These are phyloP conservation scores for Dinomys branickii DNA, from an alignment of 2,113 vertebrate genomes.

Conservation along the genomic window DNA sequence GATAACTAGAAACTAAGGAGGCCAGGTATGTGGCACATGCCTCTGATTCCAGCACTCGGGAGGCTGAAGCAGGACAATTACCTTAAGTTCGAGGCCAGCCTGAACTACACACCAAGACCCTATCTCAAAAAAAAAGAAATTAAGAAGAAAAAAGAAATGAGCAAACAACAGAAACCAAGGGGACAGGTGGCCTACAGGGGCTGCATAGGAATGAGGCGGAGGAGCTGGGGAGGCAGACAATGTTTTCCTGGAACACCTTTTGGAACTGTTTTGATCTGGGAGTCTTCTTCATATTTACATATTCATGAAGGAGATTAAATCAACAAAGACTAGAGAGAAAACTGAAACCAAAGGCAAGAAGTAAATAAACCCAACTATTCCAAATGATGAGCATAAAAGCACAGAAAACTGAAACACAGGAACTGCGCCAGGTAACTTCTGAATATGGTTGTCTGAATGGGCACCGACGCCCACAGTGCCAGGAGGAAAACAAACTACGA, in stretches of 20 bases:
- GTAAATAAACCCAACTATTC: not conserved
- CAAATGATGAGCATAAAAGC: not conserved
- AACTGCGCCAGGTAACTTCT: not conserved
- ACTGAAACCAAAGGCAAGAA: not conserved
- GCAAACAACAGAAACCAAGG: not conserved
- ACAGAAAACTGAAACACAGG: not conserved
- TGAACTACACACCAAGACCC: not conserved
- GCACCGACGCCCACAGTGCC: not conserved
- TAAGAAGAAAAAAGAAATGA: no score
- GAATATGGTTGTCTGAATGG: not conserved
- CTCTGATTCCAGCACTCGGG: not conserved
- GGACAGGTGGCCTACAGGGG: no score
- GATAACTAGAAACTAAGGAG: not conserved
- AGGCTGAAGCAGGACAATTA: not conserved
- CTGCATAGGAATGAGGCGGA: not conserved
- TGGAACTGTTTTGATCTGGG: not conserved
- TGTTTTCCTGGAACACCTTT: not conserved
- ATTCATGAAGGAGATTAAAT: slow-evolving; percentile 6
- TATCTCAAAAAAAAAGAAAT: not conserved
- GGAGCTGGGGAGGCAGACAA: not conserved
- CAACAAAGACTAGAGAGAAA: not conserved
- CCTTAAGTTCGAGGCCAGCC: not conserved
- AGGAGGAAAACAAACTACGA: not conserved
- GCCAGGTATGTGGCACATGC: not conserved
- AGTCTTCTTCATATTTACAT: not conserved